Evolutionary conservation across 2,797 vertebrate species (phyloP), one percentile per base, ranked within the genome.

Genomic region (Sebastolobus altivelis): DNA sequence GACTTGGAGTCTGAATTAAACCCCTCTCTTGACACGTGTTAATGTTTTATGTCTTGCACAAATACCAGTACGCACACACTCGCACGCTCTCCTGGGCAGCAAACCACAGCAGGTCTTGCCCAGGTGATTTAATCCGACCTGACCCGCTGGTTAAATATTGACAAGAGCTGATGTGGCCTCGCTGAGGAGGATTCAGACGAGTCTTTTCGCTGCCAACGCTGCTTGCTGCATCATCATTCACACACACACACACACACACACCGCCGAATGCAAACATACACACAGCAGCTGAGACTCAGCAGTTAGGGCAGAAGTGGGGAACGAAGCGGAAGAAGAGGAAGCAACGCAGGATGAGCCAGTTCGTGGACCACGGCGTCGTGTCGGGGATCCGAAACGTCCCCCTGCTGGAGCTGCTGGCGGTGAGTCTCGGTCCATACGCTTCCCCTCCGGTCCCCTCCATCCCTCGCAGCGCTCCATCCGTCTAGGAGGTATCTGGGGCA

Each of bases 61-160:
- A 75, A 82, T 49, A 56, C 33, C 29, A 60, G 46, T 62, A 66
- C 56, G 12, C 63, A 84, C 68, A 82, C 38, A 66, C 67, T 11
- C 33, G 56, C 16, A 8, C 37, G 8, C 38, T 60, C 68, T 81
- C 70, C 76, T 16, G n/a, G 65, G 80, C 38, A 33, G 35, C 16
- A 58, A 49, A 83, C 66, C 80, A 29, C 84, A 74, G 87, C 85
- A 56, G 79, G 81, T 90, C 90, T 89, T 78, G 77, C 84, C 87
- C 88, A 94, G 93, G 93, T 87, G 91, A 95, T 94, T 92, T 96
- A 93, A 97, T 95, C 83, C 58, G 79, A 81, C 86, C 90, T 90
- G 94, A 95, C 91, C 93, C 69, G 88, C 87, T 93, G 89, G 93
- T 97, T 96, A 96, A 97, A 96, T 96, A 96, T 96, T 96, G 95